Evolutionary conservation across 2,797 vertebrate species (phyloP).

Genomic region (Leucoraja ocellata): DNA sequence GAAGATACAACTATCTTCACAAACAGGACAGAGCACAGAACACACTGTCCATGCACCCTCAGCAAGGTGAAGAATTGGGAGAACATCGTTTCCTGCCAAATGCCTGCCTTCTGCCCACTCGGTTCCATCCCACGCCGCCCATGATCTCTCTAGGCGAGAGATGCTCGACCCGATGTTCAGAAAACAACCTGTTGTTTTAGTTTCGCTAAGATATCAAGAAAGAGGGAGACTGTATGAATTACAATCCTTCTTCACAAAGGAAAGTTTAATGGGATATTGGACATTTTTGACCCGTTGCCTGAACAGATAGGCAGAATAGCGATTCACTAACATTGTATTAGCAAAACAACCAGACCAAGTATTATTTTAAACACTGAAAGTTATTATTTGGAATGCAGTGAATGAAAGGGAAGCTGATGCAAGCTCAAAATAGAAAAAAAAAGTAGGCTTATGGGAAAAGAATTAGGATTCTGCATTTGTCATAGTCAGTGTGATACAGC

Average conservation of each 20-base stretch:
- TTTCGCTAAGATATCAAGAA: neutral
- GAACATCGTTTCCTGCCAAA: neutral
- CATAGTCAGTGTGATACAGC: too few species aligned
- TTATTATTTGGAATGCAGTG: too few species aligned
- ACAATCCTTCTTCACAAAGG: neutral
- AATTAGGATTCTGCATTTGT: too few species aligned
- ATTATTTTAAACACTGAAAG: too few species aligned
- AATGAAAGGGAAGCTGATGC: too few species aligned
- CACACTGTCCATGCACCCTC: neutral
- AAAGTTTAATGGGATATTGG: neutral
- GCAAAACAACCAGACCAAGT: too few species aligned
- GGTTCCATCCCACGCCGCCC: neutral
- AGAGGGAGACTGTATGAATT: neutral
- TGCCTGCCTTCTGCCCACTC: too few species aligned
- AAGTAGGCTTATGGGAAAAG: too few species aligned
- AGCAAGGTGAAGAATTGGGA: neutral
- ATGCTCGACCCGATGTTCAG: neutral
- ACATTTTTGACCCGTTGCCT: neutral
- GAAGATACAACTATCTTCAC: neutral
- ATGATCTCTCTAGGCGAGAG: neutral
- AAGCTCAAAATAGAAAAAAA: too few species aligned
- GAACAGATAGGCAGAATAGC: neutral
- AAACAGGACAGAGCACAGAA: neutral
- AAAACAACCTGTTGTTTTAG: neutral
- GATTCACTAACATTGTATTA: too few species aligned